phyloP scores from a whole-genome alignment of 2,797 vertebrate species.

The Masticophis lateralis region DNA sequence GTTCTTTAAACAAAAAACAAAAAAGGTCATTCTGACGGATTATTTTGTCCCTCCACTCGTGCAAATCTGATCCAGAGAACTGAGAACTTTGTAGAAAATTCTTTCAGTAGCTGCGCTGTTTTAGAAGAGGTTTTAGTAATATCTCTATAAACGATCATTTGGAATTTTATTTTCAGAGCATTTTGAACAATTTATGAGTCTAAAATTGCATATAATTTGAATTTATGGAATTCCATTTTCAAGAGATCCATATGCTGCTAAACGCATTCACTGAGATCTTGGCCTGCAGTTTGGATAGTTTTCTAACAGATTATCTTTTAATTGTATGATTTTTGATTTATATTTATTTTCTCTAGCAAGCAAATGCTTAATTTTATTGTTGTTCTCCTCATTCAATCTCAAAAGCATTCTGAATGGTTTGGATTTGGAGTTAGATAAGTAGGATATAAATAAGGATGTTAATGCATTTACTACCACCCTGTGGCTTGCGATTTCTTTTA shows the following conservation, averaged over 20 bases:
- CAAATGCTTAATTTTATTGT: background rate
- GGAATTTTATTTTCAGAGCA: background rate
- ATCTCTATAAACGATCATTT: background rate
- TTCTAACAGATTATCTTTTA: background rate
- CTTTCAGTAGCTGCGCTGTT: background rate
- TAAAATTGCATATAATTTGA: background rate
- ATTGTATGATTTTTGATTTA: constrained; percentile 1
- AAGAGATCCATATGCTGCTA: background rate
- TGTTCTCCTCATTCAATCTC: background rate
- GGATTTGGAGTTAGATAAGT: background rate
- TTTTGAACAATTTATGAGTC: background rate
- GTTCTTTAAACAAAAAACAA: background rate
- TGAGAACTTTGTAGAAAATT: background rate
- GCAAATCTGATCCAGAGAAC: background rate
- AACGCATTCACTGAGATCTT: background rate
- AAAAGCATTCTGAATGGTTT: background rate
- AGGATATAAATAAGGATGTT: background rate
- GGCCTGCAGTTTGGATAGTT: background rate
- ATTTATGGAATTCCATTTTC: background rate
- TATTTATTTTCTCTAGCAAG: background rate
- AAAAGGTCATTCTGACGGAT: background rate
- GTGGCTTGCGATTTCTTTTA: background rate
- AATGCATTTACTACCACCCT: background rate
- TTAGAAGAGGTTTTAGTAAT: background rate
- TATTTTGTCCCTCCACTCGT: background rate